Conservation (phyloP, 2,113 vertebrate genomes). For the Sinocyclocheilus grahami region DNA sequence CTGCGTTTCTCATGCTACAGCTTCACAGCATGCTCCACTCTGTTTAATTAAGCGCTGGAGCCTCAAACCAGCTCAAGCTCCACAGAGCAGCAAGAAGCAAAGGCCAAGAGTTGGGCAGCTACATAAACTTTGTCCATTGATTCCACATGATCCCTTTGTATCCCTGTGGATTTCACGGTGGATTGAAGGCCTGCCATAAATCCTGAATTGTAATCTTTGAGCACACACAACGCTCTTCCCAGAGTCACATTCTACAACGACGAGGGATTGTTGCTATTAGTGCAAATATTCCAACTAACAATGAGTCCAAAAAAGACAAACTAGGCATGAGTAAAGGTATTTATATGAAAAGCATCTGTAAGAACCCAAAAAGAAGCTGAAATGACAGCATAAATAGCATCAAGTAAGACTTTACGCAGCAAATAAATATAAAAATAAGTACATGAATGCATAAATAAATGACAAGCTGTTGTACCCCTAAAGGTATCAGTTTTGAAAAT, state of each 20-base stretch:
- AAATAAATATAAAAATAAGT: too few relatives aligned
- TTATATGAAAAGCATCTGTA: conserved; percentile 23
- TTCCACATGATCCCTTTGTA: conserved; percentile 68
- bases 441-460: too few relatives aligned
- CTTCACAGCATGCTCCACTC: conserved; percentile 22
- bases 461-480: too few relatives aligned
- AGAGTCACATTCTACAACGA: conserved; percentile 45
- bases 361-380: conserved; percentile 41
- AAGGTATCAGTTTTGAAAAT: too few relatives aligned
- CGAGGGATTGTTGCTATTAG: conserved; percentile 29
- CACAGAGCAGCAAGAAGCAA: conserved; percentile 54
- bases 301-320: conserved; percentile 16
- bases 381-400: conserved; percentile 28
- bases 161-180: conserved; percentile 60
- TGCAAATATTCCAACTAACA: conserved; percentile 44
- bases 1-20: conserved; percentile 26
- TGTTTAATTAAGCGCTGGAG: conserved; percentile 51
- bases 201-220: conserved; percentile 60
- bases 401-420: too few relatives aligned
- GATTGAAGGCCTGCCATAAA: conserved; percentile 59
- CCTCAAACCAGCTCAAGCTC: conserved; percentile 32
- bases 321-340: conserved; percentile 44
- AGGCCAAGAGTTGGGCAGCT: conserved; percentile 65
- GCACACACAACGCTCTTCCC: conserved; percentile 48
- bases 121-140: conserved; percentile 72